Percentiles rank a stretch among this genome's conserved stretches.
Evolutionary conservation across 2,113 vertebrate species (phyloP).

Genomic region (Semnornis frantzii): DNA sequence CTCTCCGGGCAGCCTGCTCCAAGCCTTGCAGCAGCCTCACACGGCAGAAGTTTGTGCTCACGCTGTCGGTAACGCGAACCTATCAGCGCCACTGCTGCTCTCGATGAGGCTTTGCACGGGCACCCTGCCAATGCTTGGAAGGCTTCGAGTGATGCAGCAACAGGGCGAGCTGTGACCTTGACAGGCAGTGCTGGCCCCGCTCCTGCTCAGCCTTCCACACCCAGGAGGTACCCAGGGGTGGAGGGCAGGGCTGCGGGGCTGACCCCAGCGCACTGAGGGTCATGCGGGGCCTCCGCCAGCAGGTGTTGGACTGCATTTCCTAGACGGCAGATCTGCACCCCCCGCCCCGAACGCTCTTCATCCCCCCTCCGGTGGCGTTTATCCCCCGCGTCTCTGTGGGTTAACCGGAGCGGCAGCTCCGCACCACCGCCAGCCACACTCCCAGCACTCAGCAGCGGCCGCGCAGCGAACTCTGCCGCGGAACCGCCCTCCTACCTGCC

Average conservation of each 20-base stretch:
- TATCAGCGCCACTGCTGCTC: fast-evolving
- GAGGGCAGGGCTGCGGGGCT: neutral
- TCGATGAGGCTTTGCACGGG: fast-evolving
- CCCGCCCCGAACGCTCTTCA: no score
- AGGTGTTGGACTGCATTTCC: fast-evolving
- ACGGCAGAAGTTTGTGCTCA: no score
- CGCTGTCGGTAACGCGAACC: fast-evolving
- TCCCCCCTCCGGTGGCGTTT: no score
- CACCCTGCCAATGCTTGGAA: fast-evolving
- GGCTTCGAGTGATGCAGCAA: fast-evolving
- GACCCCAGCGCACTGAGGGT: neutral
- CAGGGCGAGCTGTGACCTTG: fast-evolving
- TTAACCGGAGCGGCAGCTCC: no score
- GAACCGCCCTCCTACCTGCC: fast-evolving
- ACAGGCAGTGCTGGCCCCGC: fast-evolving
- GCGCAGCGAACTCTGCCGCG: fast-evolving
- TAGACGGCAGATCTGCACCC: neutral
- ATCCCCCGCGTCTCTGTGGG: fast-evolving
- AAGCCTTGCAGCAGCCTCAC: no score
- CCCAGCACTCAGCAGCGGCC: fast-evolving
- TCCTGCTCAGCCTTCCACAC: neutral
- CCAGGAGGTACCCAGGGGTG: neutral
- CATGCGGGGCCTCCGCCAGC: no score
- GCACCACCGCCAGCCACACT: fast-evolving
- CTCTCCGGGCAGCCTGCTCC: no score